Percentiles rank a stretch among this genome's conserved stretches.
Evolutionary conservation across 2,888 invertebrate genomes (phyloP).

Genomic region (Adelognathus sp.): DNA sequence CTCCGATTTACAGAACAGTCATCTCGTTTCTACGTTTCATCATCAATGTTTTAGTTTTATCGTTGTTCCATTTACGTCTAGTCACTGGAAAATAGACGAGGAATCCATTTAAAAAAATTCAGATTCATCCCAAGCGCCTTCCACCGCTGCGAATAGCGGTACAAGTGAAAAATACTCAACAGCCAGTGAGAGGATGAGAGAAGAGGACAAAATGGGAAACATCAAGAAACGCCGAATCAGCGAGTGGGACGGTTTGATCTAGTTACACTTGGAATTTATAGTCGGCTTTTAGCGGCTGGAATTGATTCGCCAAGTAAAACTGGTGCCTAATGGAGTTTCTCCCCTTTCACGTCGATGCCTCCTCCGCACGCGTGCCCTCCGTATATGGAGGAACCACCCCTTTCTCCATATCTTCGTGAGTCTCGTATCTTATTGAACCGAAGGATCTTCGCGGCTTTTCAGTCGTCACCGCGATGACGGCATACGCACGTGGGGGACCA

Average conservation of each 20-base stretch:
- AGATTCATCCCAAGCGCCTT: neutral
- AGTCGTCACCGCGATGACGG: constrained; percentile 2
- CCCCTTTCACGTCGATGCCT: constrained; percentile 45
- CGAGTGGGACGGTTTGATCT: constrained; percentile 60
- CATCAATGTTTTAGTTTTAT: constrained; percentile 1
- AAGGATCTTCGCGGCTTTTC: constrained; percentile 59
- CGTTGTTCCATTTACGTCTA: neutral
- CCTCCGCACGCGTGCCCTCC: constrained; percentile 5
- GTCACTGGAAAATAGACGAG: neutral
- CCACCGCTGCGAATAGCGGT: neutral
- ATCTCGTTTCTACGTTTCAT: constrained; percentile 1
- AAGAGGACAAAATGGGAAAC: constrained; percentile 63
- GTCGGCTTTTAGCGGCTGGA: constrained; percentile 73
- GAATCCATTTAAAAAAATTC: neutral
- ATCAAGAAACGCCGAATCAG: constrained; percentile 71
- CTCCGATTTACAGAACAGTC: neutral
- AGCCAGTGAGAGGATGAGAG: neutral
- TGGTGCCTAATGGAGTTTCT: constrained; percentile 72
- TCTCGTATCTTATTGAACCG: constrained; percentile 60
- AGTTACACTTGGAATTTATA: constrained; percentile 71
- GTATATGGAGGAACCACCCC: constrained; percentile 37
- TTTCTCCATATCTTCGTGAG: constrained; percentile 47
- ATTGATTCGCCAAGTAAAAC: constrained; percentile 75
- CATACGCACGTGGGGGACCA: constrained; percentile 35
- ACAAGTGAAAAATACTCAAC: neutral